A percentile compares a stretch with the other conserved stretches of the same genome.
phyloP scores from a whole-genome alignment of 2,797 vertebrate genomes.

The Phataginus tetradactyla region DNA sequence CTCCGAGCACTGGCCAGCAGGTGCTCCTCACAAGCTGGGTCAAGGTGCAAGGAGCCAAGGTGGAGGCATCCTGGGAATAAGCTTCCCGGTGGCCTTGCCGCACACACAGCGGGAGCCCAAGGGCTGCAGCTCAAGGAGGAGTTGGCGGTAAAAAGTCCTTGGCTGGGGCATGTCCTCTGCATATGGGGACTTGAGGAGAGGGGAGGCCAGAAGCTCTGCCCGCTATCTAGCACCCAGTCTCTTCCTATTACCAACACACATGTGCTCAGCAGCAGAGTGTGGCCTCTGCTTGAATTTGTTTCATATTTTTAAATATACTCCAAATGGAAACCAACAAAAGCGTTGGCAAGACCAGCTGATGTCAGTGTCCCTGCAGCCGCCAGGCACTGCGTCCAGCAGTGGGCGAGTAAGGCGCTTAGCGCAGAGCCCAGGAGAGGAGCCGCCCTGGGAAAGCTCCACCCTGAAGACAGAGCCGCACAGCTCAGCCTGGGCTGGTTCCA shows the following conservation, averaged over 20 bases:
- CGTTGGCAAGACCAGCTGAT: not conserved
- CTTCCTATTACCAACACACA: fast-evolving
- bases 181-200: fast-evolving
- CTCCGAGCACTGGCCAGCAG: fast-evolving
- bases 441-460: fast-evolving
- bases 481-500: fast-evolving
- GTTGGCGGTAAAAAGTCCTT: no score
- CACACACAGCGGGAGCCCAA: fast-evolving
- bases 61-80: not conserved
- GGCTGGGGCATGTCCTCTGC: not conserved
- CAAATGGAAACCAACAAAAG: not conserved
- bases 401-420: not conserved
- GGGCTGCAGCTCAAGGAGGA: not conserved
- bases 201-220: fast-evolving
- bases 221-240: fast-evolving
- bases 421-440: not conserved
- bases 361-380: not conserved
- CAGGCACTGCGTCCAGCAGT: not conserved
- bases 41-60: not conserved
- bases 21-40: fast-evolving
- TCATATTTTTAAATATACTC: not conserved
- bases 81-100: not conserved
- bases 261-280: fast-evolving
- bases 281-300: not conserved
- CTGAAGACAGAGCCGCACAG: fast-evolving